A percentile compares a stretch with the other conserved stretches of the same genome.
These are phyloP conservation scores for Macrophya annulata DNA, from an alignment of 2,888 invertebrate species.

Conservation along the genomic window DNA sequence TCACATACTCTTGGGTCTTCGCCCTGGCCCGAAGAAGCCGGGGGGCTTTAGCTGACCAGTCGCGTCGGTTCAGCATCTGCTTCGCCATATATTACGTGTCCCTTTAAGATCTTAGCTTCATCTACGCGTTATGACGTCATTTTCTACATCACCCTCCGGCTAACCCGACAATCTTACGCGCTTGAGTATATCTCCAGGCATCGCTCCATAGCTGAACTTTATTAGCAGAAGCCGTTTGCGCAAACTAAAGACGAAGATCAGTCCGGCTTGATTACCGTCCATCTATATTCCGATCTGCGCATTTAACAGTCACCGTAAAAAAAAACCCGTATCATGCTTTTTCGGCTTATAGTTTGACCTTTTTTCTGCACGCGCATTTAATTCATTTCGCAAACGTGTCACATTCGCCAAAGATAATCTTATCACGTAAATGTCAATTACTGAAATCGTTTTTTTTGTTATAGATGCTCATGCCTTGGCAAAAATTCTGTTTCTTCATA, in stretches of 20 bases:
- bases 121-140: slow-evolving; percentile 31
- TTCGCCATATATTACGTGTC: slow-evolving; percentile 51
- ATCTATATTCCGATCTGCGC: background rate
- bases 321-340: background rate
- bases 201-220: background rate
- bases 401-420: background rate
- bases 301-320: background rate
- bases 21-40: slow-evolving; percentile 53
- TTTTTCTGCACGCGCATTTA: background rate
- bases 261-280: background rate
- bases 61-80: slow-evolving; percentile 42
- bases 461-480: background rate
- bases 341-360: background rate
- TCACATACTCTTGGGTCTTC: slow-evolving; percentile 60
- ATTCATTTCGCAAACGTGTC: background rate
- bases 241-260: background rate
- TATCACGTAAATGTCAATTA: background rate
- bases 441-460: background rate
- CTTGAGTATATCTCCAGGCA: background rate
- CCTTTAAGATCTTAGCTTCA: slow-evolving; percentile 48
- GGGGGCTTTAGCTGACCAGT: slow-evolving; percentile 41
- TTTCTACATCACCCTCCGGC: slow-evolving; percentile 7
- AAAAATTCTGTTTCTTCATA: background rate
- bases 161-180: slow-evolving; percentile 14
- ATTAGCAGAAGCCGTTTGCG: slow-evolving; percentile 26